Percentiles rank a stretch among this genome's conserved stretches.
phyloP scores from a whole-genome alignment of 2,113 vertebrate species.

The Phasianus colchicus region DNA sequence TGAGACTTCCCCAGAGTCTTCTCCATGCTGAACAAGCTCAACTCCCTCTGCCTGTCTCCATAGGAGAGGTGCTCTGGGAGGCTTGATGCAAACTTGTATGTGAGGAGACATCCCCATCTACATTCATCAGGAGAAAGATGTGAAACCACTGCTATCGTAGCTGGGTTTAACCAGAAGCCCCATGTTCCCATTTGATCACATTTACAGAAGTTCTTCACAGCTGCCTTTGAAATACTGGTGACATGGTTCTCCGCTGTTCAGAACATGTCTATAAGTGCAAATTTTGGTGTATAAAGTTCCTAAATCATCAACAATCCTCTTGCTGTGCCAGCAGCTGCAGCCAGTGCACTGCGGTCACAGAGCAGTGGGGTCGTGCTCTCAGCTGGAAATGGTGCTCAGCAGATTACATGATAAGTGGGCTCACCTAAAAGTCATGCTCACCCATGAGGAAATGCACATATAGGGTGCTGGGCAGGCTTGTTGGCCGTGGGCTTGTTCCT shows the following conservation, averaged over 20 bases:
- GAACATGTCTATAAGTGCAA: neutral
- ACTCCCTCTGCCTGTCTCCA: too few species aligned
- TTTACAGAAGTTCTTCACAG: neutral
- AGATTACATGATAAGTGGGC: rapidly evolving
- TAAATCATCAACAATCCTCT: neutral
- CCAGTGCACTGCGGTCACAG: too few species aligned
- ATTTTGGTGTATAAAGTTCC: neutral
- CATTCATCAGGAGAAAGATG: neutral
- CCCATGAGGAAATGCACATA: neutral
- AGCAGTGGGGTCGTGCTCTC: too few species aligned
- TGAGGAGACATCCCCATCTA: neutral
- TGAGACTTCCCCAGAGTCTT: too few species aligned
- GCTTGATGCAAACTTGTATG: constrained; percentile 7
- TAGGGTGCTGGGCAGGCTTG: neutral
- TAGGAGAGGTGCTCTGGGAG: neutral
- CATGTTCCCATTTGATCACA: neutral
- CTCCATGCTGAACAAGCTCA: too few species aligned
- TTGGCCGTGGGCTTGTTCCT: neutral
- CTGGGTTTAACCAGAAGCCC: neutral
- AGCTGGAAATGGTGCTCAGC: rapidly evolving
- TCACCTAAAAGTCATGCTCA: neutral
- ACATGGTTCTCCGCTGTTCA: rapidly evolving
- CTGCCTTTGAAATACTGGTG: neutral
- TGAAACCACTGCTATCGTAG: neutral
- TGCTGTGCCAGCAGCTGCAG: too few species aligned